Evolutionary conservation across 1,140 invertebrate genomes (phyloP), one percentile per base, ranked within the genome.

Genomic region (Trachymyrmex cornetzi): DNA sequence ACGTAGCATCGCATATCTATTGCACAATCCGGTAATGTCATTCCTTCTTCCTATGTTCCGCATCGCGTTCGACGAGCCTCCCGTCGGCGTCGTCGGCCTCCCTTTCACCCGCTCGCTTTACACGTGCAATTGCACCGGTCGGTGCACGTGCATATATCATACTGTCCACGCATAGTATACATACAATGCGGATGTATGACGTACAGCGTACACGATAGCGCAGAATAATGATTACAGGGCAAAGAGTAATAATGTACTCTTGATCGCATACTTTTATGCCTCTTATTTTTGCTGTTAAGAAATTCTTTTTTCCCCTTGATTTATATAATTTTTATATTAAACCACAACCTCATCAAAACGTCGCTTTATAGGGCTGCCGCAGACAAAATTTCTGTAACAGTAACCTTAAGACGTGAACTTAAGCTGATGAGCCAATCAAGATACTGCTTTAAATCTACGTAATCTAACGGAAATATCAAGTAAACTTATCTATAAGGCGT

Each of bases 1-100:
- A 88, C 59, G 63, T 81, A 67, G 82, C 88, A 85, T 90, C 88
- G 87, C 87, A 77, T 82, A 64, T 69, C 85, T 57, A 67, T 90
- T 71, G 71, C 85, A 80, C 44, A 79, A 82, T 63, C 50, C 63
- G 67, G 79, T 81, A 87, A 71, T 74, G 53, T 59, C 55, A 84
- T 72, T 85, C 67, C 77, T 80, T 90, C 80, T 75, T 84, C 69
- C 80, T 75, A 75, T 84, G 69, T 84, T 79, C 44, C 53, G 53
- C 61, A 50, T 61, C 30, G 66, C 61, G 34, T n/a, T 38, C 53
- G 66, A 34, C 24, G 79, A 74, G n/a, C 80, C 34, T 30, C 48
- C 48, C 55, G 57, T 63, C 69, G 27, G 30, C 55, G 61, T 63
- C 69, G 27, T 44, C 55, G 61, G 27, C 61, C 81, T 82, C 71